These are phyloP conservation scores for Hesperia comma DNA, from an alignment of 2,888 invertebrate genomes.

Conservation along the genomic window DNA sequence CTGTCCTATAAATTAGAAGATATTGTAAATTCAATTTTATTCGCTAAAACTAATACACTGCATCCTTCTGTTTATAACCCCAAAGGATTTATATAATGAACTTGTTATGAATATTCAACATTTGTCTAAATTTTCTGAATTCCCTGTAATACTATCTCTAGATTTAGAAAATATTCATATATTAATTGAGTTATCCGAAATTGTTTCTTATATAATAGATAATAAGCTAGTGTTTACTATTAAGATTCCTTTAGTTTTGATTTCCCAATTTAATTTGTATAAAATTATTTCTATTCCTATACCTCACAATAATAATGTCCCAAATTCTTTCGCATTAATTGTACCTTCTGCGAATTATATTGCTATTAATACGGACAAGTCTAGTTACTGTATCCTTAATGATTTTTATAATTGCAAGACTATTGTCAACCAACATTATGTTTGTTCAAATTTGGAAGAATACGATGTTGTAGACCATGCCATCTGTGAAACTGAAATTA, in stretches of 20 bases:
- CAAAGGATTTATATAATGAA: no score
- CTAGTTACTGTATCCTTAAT: slow-evolving; percentile 6
- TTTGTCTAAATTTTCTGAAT: no score
- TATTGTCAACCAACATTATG: neutral
- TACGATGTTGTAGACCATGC: neutral
- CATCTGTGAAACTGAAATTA: slow-evolving; percentile 20
- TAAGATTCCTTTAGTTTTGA: slow-evolving; percentile 19
- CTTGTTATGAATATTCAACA: no score
- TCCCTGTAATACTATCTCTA: slow-evolving; percentile 16
- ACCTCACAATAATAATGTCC: slow-evolving; percentile 9
- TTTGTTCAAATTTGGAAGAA: slow-evolving; percentile 3
- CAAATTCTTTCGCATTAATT: neutral
- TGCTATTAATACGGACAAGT: slow-evolving; percentile 5
- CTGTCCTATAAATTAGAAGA: no score
- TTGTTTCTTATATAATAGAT: slow-evolving; percentile 11
- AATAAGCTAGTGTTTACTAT: slow-evolving; percentile 10
- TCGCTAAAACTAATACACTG: no score
- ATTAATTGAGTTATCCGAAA: slow-evolving; percentile 9
- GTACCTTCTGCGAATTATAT: slow-evolving; percentile 6
- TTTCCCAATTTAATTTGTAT: slow-evolving; percentile 5
- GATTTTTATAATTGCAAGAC: slow-evolving; percentile 1
- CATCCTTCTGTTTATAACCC: no score
- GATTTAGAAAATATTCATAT: slow-evolving; percentile 23
- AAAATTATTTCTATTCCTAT: slow-evolving; percentile 13
- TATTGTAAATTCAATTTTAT: no score